Evolutionary conservation across 2,888 invertebrate species (phyloP), one percentile per base, ranked within the genome.

Genomic region (Scaptomyza cyrtandrae): DNA sequence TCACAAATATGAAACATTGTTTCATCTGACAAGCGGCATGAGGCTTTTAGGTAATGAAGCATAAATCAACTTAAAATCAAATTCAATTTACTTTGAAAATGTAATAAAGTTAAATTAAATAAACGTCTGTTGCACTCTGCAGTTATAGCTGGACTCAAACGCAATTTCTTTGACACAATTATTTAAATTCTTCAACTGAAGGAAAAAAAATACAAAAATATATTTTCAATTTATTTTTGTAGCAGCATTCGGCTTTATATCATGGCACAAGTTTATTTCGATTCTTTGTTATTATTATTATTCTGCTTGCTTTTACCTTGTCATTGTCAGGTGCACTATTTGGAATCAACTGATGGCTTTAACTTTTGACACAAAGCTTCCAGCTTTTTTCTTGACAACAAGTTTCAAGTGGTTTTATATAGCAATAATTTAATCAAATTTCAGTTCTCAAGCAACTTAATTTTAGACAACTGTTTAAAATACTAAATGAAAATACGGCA

Each of bases 201-300:
- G 27, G 10, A n/a, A 4, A 35, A 1, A 1, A 43, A 44, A 16
- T 19, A n/a, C 35, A 27, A 33, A 19, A 27, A 33, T 10, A 33
- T 10, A 9, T 10, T 37, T 3, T 7, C 14, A 57, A 52, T 39
- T 43, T 2, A 39, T 46, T 45, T 62, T 9, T 24, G 13, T 19
- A 29, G 39, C 62, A 66, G 63, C 53, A 50, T 52, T 57, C 71
- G 62, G 39, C 77, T 48, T 11, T 63, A 71, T 66, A 58, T 61
- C 24, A 14, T 35, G 43, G 14, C 24, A n/a, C 27, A 59, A 56
- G 44, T 48, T 53, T 41, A 48, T 50, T 39, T 53, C 27, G 19
- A 11, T n/a, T n/a, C n/a, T n/a, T n/a, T n/a, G n/a, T n/a, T n/a
- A n/a, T n/a, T 35, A 27, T 49, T 53, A 62, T 44, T 56, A 13